A percentile compares a stretch with the other conserved stretches of the same genome.
Conservation (phyloP, 2,888 invertebrate genomes). For the Drosophila helvetica region DNA sequence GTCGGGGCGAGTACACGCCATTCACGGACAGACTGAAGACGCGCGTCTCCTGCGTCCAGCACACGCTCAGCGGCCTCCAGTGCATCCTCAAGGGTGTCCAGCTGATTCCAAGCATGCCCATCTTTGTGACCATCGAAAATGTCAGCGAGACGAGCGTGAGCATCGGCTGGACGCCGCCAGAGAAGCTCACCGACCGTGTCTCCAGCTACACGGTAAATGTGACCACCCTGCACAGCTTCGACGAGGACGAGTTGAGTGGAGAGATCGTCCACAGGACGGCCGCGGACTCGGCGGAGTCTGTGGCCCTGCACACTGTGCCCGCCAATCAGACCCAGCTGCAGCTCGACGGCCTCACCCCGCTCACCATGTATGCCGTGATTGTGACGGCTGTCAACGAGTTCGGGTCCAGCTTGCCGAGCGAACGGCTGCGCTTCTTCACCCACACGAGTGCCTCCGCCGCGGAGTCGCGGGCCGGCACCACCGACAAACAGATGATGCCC, state of each 20-base stretch:
- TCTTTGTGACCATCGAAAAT: conserved; percentile 89
- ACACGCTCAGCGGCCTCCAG: conserved; percentile 91
- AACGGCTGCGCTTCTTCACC: conserved; percentile 86
- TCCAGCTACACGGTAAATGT: conserved; percentile 89
- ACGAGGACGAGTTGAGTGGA: conserved; percentile 83
- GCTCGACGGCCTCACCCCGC: conserved; percentile 88
- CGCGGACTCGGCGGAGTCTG: conserved; percentile 69
- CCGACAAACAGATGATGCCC: conserved; percentile 87
- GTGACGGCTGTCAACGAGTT: conserved; percentile 90
- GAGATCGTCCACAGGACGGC: conserved; percentile 47
- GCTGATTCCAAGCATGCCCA: conserved; percentile 89
- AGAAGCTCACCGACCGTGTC: conserved; percentile 87
- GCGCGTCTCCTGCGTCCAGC: conserved; percentile 92
- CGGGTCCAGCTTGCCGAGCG: conserved; percentile 91
- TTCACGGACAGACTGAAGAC: conserved; percentile 93
- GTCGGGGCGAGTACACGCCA: conserved; percentile 92
- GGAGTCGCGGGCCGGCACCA: conserved; percentile 84
- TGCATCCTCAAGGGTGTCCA: conserved; percentile 92
- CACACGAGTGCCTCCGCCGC: conserved; percentile 88
- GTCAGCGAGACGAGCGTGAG: conserved; percentile 89
- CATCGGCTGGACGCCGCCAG: conserved; percentile 89
- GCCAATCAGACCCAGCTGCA: conserved; percentile 86
- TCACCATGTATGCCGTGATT: conserved; percentile 93
- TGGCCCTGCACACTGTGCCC: conserved; percentile 83
- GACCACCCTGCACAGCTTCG: conserved; percentile 89